Evolutionary conservation across 2,888 invertebrate species (phyloP).

Genomic region (Vandiemenella viatica): DNA sequence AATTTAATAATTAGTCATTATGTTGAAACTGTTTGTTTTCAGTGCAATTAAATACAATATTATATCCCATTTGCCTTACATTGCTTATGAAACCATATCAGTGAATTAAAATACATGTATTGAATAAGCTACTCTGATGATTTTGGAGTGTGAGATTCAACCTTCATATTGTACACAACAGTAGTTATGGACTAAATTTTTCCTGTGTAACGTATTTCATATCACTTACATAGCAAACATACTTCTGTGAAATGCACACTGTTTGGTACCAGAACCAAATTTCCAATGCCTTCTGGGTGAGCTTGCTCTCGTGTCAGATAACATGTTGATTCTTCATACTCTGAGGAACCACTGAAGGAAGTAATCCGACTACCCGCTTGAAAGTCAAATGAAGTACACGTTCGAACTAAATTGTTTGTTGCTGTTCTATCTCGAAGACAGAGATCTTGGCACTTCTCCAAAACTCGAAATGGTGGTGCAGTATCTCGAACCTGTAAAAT

Average conservation of each 20-base stretch:
- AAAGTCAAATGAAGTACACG: conserved; percentile 80
- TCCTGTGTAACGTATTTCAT: too few species aligned
- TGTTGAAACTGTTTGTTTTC: too few species aligned
- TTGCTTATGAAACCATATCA: too few species aligned
- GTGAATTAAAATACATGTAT: too few species aligned
- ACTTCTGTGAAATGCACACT: conserved; percentile 84
- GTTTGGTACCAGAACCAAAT: conserved; percentile 75
- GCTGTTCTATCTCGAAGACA: conserved; percentile 64
- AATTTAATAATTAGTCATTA: too few species aligned
- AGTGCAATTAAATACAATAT: too few species aligned
- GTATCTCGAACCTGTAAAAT: conserved; percentile 51
- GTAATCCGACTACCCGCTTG: conserved; percentile 76
- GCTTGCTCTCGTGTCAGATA: conserved; percentile 74
- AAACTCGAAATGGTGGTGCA: conserved; percentile 69
- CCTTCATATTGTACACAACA: too few species aligned
- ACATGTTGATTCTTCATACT: conserved; percentile 78
- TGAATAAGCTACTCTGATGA: too few species aligned
- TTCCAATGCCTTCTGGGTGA: conserved; percentile 75
- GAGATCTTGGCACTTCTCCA: conserved; percentile 78
- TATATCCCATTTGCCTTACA: too few species aligned
- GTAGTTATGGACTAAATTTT: too few species aligned
- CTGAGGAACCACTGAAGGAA: conserved; percentile 63
- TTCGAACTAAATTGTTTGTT: conserved; percentile 65
- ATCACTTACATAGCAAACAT: conserved; percentile 75
- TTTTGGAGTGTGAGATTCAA: too few species aligned